These are phyloP conservation scores for Dermochelys coriacea DNA, from an alignment of 2,797 vertebrate genomes.

Conservation along the genomic window DNA sequence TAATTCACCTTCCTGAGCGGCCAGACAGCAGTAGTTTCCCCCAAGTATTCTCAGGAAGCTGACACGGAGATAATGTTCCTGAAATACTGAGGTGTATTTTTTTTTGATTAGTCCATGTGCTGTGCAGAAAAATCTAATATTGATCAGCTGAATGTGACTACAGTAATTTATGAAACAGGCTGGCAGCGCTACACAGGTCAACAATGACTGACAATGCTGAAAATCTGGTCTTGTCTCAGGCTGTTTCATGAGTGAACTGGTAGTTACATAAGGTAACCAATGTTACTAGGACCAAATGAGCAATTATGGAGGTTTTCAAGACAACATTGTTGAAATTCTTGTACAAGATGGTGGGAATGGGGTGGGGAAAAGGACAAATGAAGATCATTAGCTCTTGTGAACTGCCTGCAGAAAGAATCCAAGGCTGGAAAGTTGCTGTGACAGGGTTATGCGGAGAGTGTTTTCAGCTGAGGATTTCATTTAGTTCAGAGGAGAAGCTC, in stretches of 20 bases:
- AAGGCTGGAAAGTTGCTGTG: neutral
- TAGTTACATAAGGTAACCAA: neutral
- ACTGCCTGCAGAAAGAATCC: neutral
- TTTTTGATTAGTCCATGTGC: neutral
- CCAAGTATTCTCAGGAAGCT: neutral
- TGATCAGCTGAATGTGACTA: neutral
- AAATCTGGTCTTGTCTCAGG: neutral
- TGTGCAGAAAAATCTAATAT: neutral
- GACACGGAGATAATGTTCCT: neutral
- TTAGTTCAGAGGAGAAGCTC: neutral
- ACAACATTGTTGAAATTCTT: neutral
- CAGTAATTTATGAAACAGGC: neutral
- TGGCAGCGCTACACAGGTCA: accelerated
- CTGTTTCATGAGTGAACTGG: neutral
- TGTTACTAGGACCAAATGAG: neutral
- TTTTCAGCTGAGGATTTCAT: neutral
- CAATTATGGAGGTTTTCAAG: neutral
- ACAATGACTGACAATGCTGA: neutral
- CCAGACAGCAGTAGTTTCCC: neutral
- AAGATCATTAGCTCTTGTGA: neutral
- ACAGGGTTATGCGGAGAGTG: accelerated
- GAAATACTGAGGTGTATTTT: neutral
- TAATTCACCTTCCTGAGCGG: neutral
- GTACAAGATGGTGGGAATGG: neutral
- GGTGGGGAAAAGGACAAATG: neutral